A percentile compares a stretch with the other conserved stretches of the same genome.
phyloP scores from a whole-genome alignment of 2,797 vertebrate species.

The Neomorphus geoffroyi region DNA sequence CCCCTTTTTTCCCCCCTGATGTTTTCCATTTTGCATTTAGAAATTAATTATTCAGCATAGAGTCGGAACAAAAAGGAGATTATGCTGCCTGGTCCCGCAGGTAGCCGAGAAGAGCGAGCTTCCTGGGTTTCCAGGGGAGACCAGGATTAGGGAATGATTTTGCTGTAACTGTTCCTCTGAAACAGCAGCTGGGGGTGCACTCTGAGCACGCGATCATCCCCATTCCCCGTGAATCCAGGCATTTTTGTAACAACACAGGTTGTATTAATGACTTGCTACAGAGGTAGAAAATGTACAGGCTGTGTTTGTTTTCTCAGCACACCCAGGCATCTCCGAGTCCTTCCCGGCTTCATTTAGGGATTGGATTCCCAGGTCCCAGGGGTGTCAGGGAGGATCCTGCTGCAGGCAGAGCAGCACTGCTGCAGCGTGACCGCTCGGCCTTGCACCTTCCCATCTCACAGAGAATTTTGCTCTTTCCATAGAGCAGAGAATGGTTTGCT shows the following conservation, averaged over 20 bases:
- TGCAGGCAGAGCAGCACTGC: not conserved
- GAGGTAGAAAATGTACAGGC: too few relatives aligned
- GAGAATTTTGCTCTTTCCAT: too few relatives aligned
- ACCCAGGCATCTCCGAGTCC: fast-evolving
- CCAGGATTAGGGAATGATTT: not conserved
- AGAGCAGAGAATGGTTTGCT: too few relatives aligned
- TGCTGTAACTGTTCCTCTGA: fast-evolving
- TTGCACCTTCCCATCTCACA: too few relatives aligned
- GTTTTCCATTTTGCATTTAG: not conserved
- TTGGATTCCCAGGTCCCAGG: not conserved
- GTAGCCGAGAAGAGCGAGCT: not conserved
- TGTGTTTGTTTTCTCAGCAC: not conserved
- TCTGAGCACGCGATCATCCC: not conserved
- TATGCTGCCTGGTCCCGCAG: fast-evolving
- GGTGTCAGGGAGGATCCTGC: not conserved
- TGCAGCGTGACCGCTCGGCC: fast-evolving
- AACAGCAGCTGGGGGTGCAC: fast-evolving
- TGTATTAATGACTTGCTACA: not conserved
- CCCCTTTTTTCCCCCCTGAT: not conserved
- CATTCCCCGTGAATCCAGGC: fast-evolving
- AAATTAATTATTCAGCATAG: not conserved
- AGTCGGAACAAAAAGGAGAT: not conserved
- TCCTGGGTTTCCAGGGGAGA: not conserved
- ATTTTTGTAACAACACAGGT: fast-evolving
- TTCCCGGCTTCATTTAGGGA: fast-evolving